Percentiles rank a stretch among this genome's conserved stretches.
Evolutionary conservation across 1,140 invertebrate genomes (phyloP).

Genomic region (Dendrolimus punctatus): DNA sequence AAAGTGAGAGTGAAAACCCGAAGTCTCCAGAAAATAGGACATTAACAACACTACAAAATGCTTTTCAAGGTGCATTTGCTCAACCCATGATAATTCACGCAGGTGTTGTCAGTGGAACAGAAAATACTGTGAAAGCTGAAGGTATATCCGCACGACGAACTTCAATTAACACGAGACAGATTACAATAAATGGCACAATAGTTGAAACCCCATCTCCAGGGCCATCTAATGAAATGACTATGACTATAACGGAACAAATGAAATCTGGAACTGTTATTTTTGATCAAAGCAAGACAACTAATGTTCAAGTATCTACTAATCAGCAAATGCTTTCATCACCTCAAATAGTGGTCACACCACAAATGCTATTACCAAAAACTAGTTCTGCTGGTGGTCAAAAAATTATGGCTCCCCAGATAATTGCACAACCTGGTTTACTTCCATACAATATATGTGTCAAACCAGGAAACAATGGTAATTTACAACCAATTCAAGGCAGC

Average conservation of each 20-base stretch:
- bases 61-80: conserved; percentile 63
- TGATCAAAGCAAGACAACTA: conserved; percentile 60
- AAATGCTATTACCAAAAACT: conserved; percentile 64
- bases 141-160: conserved; percentile 62
- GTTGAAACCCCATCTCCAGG: conserved; percentile 69
- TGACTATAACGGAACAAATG: conserved; percentile 67
- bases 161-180: conserved; percentile 68
- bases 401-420: conserved; percentile 58
- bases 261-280: conserved; percentile 63
- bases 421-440: conserved; percentile 58
- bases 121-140: conserved; percentile 63
- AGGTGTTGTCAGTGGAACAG: conserved; percentile 54
- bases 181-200: conserved; percentile 70
- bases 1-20: conserved; percentile 78
- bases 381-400: conserved; percentile 54
- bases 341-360: conserved; percentile 67
- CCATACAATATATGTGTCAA: conserved; percentile 70
- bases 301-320: conserved; percentile 56
- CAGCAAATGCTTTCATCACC: conserved; percentile 65
- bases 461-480: conserved; percentile 49
- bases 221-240: conserved; percentile 65
- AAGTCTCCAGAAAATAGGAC: conserved; percentile 71
- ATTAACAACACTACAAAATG: conserved; percentile 65
- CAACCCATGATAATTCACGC: conserved; percentile 68
- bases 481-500: conserved; percentile 62